phyloP scores from a whole-genome alignment of 2,888 invertebrate species.

The Lordiphosa andalusiaca region DNA sequence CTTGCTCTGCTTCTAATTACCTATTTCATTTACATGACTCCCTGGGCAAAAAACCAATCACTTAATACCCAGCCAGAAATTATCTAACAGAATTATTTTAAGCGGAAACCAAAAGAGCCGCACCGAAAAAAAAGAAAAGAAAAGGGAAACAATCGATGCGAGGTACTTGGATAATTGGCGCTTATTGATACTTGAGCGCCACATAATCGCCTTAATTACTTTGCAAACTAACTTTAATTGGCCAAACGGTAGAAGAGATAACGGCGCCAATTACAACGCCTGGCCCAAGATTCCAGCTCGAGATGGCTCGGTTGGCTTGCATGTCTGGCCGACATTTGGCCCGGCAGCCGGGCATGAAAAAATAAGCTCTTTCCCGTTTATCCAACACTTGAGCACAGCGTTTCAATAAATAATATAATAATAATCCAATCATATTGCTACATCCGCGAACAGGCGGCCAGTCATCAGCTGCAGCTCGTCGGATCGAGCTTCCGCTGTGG shows the following conservation, averaged over 20 bases:
- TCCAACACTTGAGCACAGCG: slow-evolving; percentile 43
- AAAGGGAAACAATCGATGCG: slow-evolving; percentile 45
- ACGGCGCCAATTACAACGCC: slow-evolving; percentile 56
- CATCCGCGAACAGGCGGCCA: slow-evolving; percentile 63
- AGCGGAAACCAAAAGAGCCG: slow-evolving; percentile 31
- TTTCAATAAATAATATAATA: slow-evolving; percentile 78
- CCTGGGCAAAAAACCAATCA: slow-evolving; percentile 37
- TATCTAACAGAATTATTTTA: slow-evolving; percentile 31
- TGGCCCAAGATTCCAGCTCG: slow-evolving; percentile 21
- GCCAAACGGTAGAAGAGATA: slow-evolving; percentile 60
- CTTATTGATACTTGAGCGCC: slow-evolving; percentile 72
- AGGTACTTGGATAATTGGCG: slow-evolving; percentile 57
- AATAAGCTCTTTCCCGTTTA: slow-evolving; percentile 5
- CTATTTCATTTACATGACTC: slow-evolving; percentile 28
- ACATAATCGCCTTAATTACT: slow-evolving; percentile 73
- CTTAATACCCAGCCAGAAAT: slow-evolving; percentile 35
- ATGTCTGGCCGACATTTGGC: slow-evolving; percentile 57
- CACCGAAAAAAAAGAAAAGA: slow-evolving; percentile 21
- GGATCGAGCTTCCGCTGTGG: slow-evolving; percentile 30
- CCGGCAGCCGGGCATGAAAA: slow-evolving; percentile 2
- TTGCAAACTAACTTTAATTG: slow-evolving; percentile 70
- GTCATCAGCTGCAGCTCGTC: slow-evolving; percentile 44
- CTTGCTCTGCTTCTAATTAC: slow-evolving; percentile 11
- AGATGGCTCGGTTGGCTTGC: slow-evolving; percentile 43
- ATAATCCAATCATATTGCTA: slow-evolving; percentile 78